Evolutionary conservation across 1,140 invertebrate species (phyloP), one percentile per base, ranked within the genome.

Genomic region (Drosophila murphyi): DNA sequence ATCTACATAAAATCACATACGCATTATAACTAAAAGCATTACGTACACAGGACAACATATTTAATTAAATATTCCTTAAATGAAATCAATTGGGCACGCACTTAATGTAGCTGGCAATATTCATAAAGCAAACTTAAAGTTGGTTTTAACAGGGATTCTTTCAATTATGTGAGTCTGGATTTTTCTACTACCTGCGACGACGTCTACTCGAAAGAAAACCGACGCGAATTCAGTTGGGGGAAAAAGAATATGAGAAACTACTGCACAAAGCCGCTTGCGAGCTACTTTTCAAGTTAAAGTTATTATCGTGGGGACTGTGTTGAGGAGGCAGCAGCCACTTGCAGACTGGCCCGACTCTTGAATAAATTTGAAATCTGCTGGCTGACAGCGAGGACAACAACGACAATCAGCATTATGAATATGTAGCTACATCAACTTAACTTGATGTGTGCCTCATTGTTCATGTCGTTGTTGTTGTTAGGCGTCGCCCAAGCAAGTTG

Each of bases 221-320:
- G 3, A n/a, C 20, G 34, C 7, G 3, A 32, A 51, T 31, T 5
- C 2, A 20, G 20, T 20, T 5, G 28, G 20, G 4, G 4, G 6
- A 12, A 10, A 34, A 20, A 45, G 20, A 67, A 69, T 51, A 43
- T 54, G 59, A 71, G 56, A 71, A 86, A 79, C 82, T 88, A 72
- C 83, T 73, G 62, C 51, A 41, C 45, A 86, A 86, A 86, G 83
- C 82, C 37, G 79, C 82, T 86, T 86, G 64, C 72, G 41, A 81
- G 83, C 83, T 88, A 88, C 82, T 86, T 86, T 88, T 79, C 76
- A 87, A 88, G 72, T 82, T 86, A 76, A 86, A 87, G 72, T 76
- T 86, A 82, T 86, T 86, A 86, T 86, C 76, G 71, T 50, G 50
- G 63, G 74, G 64, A 61, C 55, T 45, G 35, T 55, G 48, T 34